Conservation (phyloP, 2,888 invertebrate genomes). For the Glyphotaelius pellucidus region DNA sequence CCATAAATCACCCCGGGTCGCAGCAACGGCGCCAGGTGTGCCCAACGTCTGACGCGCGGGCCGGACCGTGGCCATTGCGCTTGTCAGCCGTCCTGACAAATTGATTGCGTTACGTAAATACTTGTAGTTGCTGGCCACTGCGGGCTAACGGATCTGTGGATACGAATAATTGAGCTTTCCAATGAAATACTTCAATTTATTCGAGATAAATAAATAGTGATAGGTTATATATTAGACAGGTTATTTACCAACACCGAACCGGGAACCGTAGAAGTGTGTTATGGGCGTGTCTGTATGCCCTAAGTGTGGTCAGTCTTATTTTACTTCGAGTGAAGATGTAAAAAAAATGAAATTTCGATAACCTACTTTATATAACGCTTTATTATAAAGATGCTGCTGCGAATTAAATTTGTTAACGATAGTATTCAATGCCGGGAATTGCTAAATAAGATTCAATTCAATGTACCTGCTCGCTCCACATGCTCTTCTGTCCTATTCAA, state of each 20-base stretch:
- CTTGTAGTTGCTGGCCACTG: neutral
- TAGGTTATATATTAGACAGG: no score
- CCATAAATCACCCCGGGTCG: constrained; percentile 43
- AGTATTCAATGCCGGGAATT: no score
- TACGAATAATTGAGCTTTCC: neutral
- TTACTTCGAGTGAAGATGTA: neutral
- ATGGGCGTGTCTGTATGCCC: neutral
- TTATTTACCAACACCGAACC: neutral
- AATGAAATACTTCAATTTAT: neutral
- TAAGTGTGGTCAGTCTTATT: neutral
- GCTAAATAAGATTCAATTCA: no score
- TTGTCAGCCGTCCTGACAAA: constrained; percentile 14
- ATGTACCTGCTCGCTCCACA: no score
- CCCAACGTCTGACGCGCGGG: constrained; percentile 47
- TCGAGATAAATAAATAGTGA: neutral
- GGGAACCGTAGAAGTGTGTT: neutral
- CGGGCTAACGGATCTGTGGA: neutral
- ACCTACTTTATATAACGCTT: no score
- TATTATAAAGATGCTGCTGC: no score
- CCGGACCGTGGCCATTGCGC: constrained; percentile 26
- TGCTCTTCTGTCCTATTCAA: no score
- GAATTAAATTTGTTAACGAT: no score
- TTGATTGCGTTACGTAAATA: constrained; percentile 32
- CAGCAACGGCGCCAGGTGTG: constrained; percentile 35
- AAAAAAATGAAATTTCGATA: no score